Base-by-base conservation (phyloP, 1,140 invertebrate genomes). In the Drosophila leontia region DNA sequence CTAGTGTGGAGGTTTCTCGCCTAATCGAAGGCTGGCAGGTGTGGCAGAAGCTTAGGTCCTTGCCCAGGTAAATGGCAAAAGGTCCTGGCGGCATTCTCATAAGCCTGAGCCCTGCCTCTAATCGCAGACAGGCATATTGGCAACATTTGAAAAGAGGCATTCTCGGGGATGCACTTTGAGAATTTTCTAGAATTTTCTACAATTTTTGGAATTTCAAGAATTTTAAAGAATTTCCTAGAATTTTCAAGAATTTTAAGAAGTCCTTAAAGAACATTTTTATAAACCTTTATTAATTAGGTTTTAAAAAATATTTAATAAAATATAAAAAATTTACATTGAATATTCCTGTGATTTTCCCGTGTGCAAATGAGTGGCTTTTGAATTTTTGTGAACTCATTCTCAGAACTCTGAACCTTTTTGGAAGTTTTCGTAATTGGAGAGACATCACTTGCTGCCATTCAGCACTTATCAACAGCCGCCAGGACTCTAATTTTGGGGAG, bases 401-500 rank as follows among this genome's bases (percentile, higher is more conserved):
- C 7, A 0, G 15, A 7, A n/a, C 7, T 61, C 5, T 26, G 7
- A 12, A 23, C 35, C 26, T 23, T 41, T 19, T 29, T 29, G 26
- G 17, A 23, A 41, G 26, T 39, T 41, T 41, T 7, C 15, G 11
- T 72, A 71, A 72, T 70, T 71, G 67, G n/a, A 71, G 44, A 34
- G 35, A 39, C 51, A 41, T 41, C 50, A 13, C 37, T 29, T 7
- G 1, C 23, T 19, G 56, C 19, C n/a, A 35, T 29, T 53, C 9
- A 1, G 32, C 29, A 41, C 42, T 80, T 80, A 80, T 80, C 77
- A 80, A 45, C 63, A 51, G 17, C 19, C 29, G 29, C 17, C 48
- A 51, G 48, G 48, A 17, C 48, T 7, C 3, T 51, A 6, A 23
- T 17, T n/a, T 42, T n/a, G 23, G 17, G 15, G 41, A 48, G 26